Evolutionary conservation across 2,113 vertebrate genomes (phyloP).

Genomic region (Lepus americanus): DNA sequence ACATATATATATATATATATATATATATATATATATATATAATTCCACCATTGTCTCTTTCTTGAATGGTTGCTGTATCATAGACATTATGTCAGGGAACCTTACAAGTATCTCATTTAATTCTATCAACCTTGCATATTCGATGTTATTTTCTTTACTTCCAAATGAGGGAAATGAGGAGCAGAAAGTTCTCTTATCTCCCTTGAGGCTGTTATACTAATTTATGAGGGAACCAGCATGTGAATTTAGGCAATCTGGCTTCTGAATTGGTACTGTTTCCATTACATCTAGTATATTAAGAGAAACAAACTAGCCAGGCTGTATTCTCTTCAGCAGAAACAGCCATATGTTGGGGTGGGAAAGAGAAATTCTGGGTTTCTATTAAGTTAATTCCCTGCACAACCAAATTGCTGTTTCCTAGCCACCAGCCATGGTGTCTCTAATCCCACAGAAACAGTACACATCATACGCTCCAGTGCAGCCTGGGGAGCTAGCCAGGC

Average conservation of each 20-base stretch:
- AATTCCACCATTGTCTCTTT: not conserved
- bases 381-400: constrained; percentile 70
- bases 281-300: not conserved
- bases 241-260: not conserved
- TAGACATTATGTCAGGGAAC: fast-evolving
- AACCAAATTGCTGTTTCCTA: constrained; percentile 58
- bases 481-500: fast-evolving
- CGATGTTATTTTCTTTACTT: not conserved
- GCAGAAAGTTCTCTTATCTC: not conserved
- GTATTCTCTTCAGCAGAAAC: constrained; percentile 45
- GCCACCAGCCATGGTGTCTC: not conserved
- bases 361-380: not conserved
- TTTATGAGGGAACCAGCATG: not conserved
- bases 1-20: too few species aligned
- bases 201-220: not conserved
- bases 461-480: not conserved
- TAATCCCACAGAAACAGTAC: not conserved
- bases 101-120: not conserved
- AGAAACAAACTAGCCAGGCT: constrained; percentile 25
- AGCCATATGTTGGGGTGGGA: not conserved
- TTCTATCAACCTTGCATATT: not conserved
- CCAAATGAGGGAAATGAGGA: not conserved
- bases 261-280: not conserved
- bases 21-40: not conserved
- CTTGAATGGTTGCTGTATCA: not conserved